These are phyloP conservation scores for Brachyptera putata DNA, from an alignment of 2,888 invertebrate species.

Conservation along the genomic window DNA sequence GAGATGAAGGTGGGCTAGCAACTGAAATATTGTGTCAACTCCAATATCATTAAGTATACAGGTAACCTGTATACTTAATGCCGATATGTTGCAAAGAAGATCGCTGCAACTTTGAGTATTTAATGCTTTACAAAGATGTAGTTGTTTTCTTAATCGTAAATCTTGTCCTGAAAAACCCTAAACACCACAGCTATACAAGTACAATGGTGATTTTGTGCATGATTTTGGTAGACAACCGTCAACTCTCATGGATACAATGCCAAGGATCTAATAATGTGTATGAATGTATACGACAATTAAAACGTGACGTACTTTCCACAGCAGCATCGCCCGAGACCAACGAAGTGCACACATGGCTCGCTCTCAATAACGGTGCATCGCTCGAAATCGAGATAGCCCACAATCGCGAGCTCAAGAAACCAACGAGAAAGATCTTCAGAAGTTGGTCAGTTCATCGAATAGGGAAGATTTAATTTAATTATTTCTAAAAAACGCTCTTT, in stretches of 20 bases:
- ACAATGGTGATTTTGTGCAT: too few relatives aligned
- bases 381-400: conserved; percentile 45
- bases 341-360: conserved; percentile 44
- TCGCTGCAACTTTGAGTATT: too few relatives aligned
- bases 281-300: too few relatives aligned
- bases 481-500: not conserved
- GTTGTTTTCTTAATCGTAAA: too few relatives aligned
- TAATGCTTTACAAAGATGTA: too few relatives aligned
- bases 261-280: not conserved
- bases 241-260: not conserved
- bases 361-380: conserved; percentile 45
- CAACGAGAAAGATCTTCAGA: conserved; percentile 43
- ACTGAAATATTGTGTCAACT: too few relatives aligned
- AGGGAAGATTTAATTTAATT: conserved; percentile 42
- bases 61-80: too few relatives aligned
- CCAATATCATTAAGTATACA: too few relatives aligned
- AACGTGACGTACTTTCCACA: conserved; percentile 1
- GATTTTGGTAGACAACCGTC: not conserved
- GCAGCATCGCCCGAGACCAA: conserved; percentile 39
- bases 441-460: conserved; percentile 47
- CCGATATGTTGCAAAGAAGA: too few relatives aligned
- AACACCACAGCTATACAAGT: too few relatives aligned
- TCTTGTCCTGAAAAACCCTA: too few relatives aligned
- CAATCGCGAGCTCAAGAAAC: conserved; percentile 43
- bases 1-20: too few relatives aligned